Conservation (phyloP, 2,888 invertebrate species). For the Silvanus unidentatus region DNA sequence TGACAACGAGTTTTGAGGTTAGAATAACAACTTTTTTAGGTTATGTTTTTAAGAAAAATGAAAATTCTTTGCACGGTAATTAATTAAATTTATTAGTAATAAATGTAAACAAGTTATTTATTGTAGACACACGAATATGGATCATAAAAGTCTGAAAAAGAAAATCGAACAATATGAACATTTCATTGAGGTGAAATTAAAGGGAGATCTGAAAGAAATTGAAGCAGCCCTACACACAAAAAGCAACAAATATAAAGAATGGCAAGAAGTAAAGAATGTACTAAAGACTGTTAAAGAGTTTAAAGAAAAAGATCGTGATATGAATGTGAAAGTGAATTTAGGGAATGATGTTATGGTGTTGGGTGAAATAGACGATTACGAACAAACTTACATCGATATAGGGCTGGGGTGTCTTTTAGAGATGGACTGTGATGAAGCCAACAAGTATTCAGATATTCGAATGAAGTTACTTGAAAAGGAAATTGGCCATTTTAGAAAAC, state of each 20-base stretch:
- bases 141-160: conserved; percentile 14
- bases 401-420: conserved; percentile 40
- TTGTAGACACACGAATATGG: not conserved
- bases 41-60: not conserved
- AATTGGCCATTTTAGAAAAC: conserved; percentile 38
- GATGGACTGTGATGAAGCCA: conserved; percentile 42
- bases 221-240: conserved; percentile 32
- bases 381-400: conserved; percentile 34
- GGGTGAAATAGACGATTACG: conserved; percentile 36
- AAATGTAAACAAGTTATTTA: too few relatives aligned
- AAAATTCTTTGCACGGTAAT: too few relatives aligned
- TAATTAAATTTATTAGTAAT: too few relatives aligned
- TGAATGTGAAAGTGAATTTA: conserved; percentile 28
- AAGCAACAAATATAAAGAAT: conserved; percentile 33
- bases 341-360: conserved; percentile 31
- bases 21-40: not conserved
- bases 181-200: conserved; percentile 40
- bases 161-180: conserved; percentile 39
- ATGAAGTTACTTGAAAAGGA: conserved; percentile 37
- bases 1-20: not conserved
- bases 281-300: conserved; percentile 31
- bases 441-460: conserved; percentile 41
- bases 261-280: conserved; percentile 39
- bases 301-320: conserved; percentile 35
- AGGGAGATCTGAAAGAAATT: conserved; percentile 39